These are phyloP conservation scores for Thalassoma bifasciatum DNA, from an alignment of 2,113 vertebrate genomes.

Conservation along the genomic window DNA sequence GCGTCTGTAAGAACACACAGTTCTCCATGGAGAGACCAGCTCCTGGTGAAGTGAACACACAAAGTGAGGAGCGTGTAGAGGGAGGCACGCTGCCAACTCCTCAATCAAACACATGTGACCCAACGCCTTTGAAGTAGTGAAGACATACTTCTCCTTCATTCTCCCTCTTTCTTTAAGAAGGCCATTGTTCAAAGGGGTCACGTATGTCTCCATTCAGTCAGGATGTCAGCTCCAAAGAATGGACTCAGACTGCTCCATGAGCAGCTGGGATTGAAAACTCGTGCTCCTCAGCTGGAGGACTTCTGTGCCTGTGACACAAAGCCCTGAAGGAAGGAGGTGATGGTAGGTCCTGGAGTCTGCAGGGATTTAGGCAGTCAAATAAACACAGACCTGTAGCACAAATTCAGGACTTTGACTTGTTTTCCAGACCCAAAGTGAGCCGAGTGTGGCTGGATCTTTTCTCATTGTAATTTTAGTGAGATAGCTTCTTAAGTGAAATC, in stretches of 20 bases:
- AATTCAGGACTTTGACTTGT: too few relatives aligned
- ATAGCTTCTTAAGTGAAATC: too few relatives aligned
- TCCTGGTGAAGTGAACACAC: not conserved
- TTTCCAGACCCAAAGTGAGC: too few relatives aligned
- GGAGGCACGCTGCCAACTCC: not conserved
- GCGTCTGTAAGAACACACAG: too few relatives aligned
- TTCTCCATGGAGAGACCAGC: not conserved
- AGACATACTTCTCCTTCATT: too few relatives aligned
- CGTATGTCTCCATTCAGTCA: not conserved
- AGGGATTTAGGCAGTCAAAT: not conserved
- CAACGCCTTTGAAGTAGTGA: not conserved
- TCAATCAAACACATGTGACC: not conserved
- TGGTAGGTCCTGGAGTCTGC: too few relatives aligned
- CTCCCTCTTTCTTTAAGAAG: too few relatives aligned
- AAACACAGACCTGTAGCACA: not conserved
- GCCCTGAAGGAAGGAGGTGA: not conserved
- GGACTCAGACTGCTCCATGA: not conserved
- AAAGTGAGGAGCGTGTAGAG: not conserved
- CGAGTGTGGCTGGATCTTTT: too few relatives aligned
- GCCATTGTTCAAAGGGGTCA: not conserved
- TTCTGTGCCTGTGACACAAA: not conserved
- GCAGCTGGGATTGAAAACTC: not conserved
- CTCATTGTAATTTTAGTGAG: too few relatives aligned
- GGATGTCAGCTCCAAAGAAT: not conserved
- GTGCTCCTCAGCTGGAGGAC: not conserved